These are phyloP conservation scores for Heteromormyrus szaboi DNA, from an alignment of 2,797 vertebrate genomes.

Conservation along the genomic window DNA sequence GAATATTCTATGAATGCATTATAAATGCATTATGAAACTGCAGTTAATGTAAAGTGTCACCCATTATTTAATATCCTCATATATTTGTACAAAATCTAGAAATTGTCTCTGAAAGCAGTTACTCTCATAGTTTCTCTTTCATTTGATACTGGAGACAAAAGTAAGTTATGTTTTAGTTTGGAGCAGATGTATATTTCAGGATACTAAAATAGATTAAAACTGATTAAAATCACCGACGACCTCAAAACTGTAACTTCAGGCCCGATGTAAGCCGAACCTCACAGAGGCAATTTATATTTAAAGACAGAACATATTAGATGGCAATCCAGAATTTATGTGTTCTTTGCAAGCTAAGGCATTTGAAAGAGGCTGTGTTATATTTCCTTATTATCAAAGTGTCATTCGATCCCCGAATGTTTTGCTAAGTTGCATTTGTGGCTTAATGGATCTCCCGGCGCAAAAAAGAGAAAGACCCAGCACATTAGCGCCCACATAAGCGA, in stretches of 20 bases:
- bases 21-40: background rate
- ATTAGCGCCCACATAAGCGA: conserved; percentile 10
- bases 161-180: background rate
- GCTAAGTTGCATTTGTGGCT: conserved; percentile 7
- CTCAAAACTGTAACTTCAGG: background rate
- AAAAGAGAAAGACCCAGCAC: background rate
- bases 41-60: background rate
- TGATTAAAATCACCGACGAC: background rate
- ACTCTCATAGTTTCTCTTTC: background rate
- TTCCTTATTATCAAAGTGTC: conserved; percentile 13
- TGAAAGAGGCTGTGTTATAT: conserved; percentile 2
- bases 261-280: background rate
- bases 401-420: conserved; percentile 6
- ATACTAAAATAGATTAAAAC: background rate
- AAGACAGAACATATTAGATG: background rate
- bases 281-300: conserved; percentile 2
- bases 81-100: background rate
- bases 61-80: background rate
- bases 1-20: background rate
- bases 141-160: background rate
- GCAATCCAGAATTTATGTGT: background rate
- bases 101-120: background rate
- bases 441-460: background rate
- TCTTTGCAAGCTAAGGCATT: conserved; percentile 14
- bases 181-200: background rate